Evolutionary conservation across 2,888 invertebrate species (phyloP).

Genomic region (Cistogaster globosa): DNA sequence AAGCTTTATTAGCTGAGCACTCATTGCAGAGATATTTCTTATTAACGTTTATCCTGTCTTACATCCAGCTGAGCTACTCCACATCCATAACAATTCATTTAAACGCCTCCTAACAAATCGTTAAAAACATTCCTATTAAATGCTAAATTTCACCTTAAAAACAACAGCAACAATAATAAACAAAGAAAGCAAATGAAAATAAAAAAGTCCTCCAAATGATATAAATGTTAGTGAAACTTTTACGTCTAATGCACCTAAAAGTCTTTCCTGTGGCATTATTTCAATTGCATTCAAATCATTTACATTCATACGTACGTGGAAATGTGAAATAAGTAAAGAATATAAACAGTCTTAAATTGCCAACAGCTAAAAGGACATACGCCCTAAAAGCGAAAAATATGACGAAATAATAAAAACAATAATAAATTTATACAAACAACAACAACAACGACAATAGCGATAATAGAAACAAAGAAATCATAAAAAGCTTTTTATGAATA

Average conservation of each 20-base stretch:
- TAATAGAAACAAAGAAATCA: constrained; percentile 28
- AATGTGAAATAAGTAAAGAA: neutral
- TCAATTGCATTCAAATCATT: constrained; percentile 47
- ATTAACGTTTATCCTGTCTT: too few relatives aligned
- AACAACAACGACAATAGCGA: constrained; percentile 29
- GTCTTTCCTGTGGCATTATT: constrained; percentile 58
- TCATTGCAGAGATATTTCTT: too few relatives aligned
- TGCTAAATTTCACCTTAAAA: neutral
- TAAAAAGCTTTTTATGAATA: constrained; percentile 58
- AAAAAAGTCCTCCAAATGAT: constrained; percentile 35
- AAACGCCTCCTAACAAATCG: too few relatives aligned
- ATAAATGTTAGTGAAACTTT: constrained; percentile 7
- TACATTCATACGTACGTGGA: neutral
- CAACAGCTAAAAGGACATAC: constrained; percentile 64
- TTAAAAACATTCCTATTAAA: constrained; percentile 1
- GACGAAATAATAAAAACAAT: constrained; percentile 61
- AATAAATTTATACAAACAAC: constrained; percentile 44
- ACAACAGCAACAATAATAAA: neutral
- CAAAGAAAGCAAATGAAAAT: neutral
- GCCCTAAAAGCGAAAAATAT: constrained; percentile 53
- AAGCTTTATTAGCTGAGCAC: too few relatives aligned
- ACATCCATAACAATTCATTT: too few relatives aligned
- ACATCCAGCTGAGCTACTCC: too few relatives aligned
- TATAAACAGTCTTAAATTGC: constrained; percentile 56
- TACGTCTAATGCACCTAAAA: constrained; percentile 36